Evolutionary conservation across 1,140 invertebrate genomes (phyloP), one percentile per base, ranked within the genome.

Genomic region (Zaprionus inermis): DNA sequence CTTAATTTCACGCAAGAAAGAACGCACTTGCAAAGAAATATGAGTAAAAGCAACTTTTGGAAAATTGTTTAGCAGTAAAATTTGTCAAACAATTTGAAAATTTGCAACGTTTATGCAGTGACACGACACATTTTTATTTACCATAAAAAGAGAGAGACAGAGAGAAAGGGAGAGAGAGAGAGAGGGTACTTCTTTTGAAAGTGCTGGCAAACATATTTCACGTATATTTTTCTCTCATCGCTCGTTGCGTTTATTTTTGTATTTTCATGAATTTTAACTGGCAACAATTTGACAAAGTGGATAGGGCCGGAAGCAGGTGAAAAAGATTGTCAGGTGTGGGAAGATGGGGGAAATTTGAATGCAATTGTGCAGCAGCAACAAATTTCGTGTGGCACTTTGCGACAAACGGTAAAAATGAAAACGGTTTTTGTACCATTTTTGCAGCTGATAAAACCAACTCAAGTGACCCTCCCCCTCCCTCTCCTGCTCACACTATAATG

Each of bases 241-340:
- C 34, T 49, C 64, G 28, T 74, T 69, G 59, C 65, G 61, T 57
- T 34, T 24, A 28, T 12, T 59, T 54, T 12, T 30, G 4, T 7
- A n/a, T 38, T 34, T 52, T 54, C 44, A 59, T 59, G 63, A 67
- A 78, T 81, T 84, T 83, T 69, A 72, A 84, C 74, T 76, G 72
- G 59, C 72, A 76, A 79, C 76, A 83, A 83, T 83, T 83, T 84
- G 72, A 57, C 76, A 82, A 61, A 78, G 28, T n/a, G 63, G 10
- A 44, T 44, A 44, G 38, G 38, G 38, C 38, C 16, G 38, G 38
- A 44, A 44, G 38, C 38, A 44, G 38, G n/a, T 44, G 38, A 44
- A 44, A 44, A 44, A 44, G 38, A 44, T 44, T 44, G 7, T 7
- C 28, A 7, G 54, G 11, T 49, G 16, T 38, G 11, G 16, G 3